Percentiles rank a stretch among this genome's conserved stretches.
phyloP scores from a whole-genome alignment of 2,113 vertebrate genomes.

The Lamprotornis superbus region DNA sequence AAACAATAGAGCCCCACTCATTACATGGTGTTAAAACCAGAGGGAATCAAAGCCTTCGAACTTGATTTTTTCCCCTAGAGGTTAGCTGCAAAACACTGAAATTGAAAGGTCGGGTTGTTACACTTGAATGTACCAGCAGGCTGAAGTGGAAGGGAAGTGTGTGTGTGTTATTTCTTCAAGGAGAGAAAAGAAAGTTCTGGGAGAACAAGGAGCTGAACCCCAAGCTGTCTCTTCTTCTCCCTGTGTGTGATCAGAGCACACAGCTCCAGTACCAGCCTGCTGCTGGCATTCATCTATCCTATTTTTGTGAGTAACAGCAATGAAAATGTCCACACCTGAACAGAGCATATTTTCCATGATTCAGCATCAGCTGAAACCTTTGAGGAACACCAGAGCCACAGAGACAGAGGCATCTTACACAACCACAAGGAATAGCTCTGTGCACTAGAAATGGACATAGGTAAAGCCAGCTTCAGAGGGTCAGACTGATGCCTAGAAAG shows the following conservation, averaged over 20 bases:
- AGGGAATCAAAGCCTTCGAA: background rate
- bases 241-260: background rate
- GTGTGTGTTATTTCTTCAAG: background rate
- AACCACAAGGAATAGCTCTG: background rate
- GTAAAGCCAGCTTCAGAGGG: background rate
- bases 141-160: background rate
- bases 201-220: background rate
- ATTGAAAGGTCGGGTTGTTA: background rate
- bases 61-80: background rate
- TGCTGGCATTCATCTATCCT: background rate
- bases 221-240: background rate
- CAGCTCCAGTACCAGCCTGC: background rate
- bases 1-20: background rate
- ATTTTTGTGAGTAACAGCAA: background rate
- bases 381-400: background rate
- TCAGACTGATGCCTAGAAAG: background rate
- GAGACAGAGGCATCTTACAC: background rate
- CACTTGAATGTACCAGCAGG: background rate
- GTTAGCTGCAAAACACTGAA: background rate
- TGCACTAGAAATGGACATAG: background rate
- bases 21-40: background rate
- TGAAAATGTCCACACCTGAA: background rate
- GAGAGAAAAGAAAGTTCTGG: background rate
- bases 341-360: background rate
- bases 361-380: background rate